Conservation (phyloP, 2,113 vertebrate genomes). For the Eudyptes chrysolophus region DNA sequence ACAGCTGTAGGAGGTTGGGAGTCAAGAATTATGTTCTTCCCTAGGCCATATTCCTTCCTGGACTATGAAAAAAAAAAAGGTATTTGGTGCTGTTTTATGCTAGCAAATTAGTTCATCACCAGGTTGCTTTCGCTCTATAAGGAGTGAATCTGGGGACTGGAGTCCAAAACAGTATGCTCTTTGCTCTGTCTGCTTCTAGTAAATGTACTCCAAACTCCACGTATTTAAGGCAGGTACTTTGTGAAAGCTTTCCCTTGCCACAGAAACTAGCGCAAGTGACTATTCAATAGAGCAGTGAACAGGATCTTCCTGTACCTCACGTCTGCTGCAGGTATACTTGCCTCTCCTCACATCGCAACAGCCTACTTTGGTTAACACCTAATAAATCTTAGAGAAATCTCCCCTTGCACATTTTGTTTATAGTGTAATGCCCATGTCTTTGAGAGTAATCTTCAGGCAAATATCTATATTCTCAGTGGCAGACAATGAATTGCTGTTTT, state of each 20-base stretch:
- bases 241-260: not conserved
- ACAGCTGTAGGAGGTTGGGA: not conserved
- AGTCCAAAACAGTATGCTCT: not conserved
- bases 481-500: not conserved
- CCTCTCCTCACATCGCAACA: not conserved
- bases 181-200: not conserved
- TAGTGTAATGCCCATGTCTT: not conserved
- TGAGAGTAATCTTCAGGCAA: not conserved
- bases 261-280: not conserved
- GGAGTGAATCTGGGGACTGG: not conserved
- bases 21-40: not conserved
- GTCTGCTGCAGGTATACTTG: not conserved
- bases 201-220: not conserved
- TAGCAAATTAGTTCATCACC: not conserved
- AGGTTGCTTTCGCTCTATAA: not conserved
- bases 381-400: not conserved
- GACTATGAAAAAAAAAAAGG: not conserved
- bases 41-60: not conserved
- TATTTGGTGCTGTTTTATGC: not conserved
- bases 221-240: accelerated
- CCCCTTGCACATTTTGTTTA: not conserved
- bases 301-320: not conserved
- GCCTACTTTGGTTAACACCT: not conserved
- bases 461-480: not conserved
- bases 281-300: not conserved